These are phyloP conservation scores for Heptranchias perlo DNA, from an alignment of 2,113 vertebrate species.

Conservation along the genomic window DNA sequence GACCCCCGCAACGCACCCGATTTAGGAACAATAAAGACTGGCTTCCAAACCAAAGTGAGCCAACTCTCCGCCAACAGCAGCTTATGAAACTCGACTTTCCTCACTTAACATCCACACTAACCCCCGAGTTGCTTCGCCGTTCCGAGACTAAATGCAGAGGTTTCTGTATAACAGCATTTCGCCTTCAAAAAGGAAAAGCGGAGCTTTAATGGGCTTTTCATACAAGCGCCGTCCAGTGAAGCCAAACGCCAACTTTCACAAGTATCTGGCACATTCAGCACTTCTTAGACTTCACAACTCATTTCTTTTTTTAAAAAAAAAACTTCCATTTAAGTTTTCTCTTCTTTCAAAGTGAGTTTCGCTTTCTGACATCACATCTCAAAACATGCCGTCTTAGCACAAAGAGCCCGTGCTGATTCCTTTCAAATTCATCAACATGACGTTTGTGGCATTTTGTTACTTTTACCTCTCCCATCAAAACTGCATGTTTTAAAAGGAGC, in stretches of 20 bases:
- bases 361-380: not conserved
- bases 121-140: not conserved
- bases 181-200: not conserved
- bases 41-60: not conserved
- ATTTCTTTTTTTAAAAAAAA: not conserved
- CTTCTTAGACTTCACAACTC: not conserved
- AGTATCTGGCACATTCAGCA: not conserved
- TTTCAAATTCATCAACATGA: conserved; percentile 8
- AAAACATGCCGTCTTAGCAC: not conserved
- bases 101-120: not conserved
- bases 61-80: not conserved
- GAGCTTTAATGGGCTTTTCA: not conserved
- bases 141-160: not conserved
- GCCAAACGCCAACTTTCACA: conserved; percentile 5
- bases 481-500: not conserved
- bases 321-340: not conserved
- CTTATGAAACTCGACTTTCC: not conserved
- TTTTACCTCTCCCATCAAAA: not conserved
- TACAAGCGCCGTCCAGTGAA: not conserved
- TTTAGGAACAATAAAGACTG: not conserved
- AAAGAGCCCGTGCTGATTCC: conserved; percentile 24
- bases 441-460: not conserved
- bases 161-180: not conserved
- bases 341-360: not conserved
- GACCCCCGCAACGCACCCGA: not conserved